Evolutionary conservation across 2,888 invertebrate genomes (phyloP), one percentile per base, ranked within the genome.

Genomic region (Alloscopus bannaensis): DNA sequence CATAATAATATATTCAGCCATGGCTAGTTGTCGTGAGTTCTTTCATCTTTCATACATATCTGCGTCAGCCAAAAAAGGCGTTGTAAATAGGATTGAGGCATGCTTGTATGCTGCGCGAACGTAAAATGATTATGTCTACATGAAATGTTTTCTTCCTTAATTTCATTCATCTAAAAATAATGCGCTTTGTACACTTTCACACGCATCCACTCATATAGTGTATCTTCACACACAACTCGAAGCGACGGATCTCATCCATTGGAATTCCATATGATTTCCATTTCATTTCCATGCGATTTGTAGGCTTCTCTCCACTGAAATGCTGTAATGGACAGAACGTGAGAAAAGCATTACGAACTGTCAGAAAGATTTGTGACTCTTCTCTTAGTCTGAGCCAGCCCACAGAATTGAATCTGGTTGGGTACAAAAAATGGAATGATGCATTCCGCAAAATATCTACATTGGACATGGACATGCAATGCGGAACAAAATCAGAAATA

Each of bases 311-410:
- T 47, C n/a, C 4, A n/a, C 6, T 4, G 11, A 47, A 13, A 36
- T 47, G n/a, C n/a, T 31, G 42, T 69, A 69, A 76, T 76, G 69
- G 76, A 76, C 62, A 76, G 76, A 76, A 76, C 69, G 68, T 69
- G 76, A 76, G 76, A 69, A 69, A 28, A 76, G 64, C 76, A 76
- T 76, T 69, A 76, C 59, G 76, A 76, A 68, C 76, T 76, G 76
- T 76, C 76, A 76, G 64, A 69, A 76, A 76, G 76, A 76, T 76
- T 76, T 76, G 76, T 76, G 68, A 76, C 76, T 76, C 68, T 59
- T 29, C n/a, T 68, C 36, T 36, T 55, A 47, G 45, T 57, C 26
- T 59, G 68, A 75, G 68, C 60, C 31, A 36, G 40, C 40, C 22
- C 59, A 52, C 4, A 18, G 42, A 75, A 75, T 75, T 68, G 66